Base-by-base conservation (phyloP, 1,140 invertebrate genomes). In the Euura lappo region DNA sequence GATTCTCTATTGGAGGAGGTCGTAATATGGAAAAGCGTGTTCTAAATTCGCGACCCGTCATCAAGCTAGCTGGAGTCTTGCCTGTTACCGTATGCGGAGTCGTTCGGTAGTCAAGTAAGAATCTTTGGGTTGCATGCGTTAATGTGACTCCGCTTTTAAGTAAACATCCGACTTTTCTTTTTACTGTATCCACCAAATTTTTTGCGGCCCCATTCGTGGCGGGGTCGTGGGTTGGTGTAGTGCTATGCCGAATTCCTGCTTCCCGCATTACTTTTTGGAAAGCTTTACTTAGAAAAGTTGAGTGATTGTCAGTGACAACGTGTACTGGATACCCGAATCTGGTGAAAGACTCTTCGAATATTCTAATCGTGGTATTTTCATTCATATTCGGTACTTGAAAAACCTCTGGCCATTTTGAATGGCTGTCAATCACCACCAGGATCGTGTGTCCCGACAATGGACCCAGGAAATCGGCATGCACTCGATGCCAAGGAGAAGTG, bases 401-500 rank as follows among this genome's bases (percentile, higher is more conserved):
- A n/a, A n/a, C n/a, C n/a, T n/a, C n/a, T n/a, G n/a, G n/a, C n/a
- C n/a, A n/a, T n/a, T n/a, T n/a, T n/a, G n/a, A n/a, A n/a, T n/a
- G n/a, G n/a, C n/a, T n/a, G n/a, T n/a, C n/a, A n/a, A n/a, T n/a
- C n/a, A n/a, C n/a, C n/a, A n/a, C n/a, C n/a, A n/a, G n/a, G n/a
- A n/a, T n/a, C n/a, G n/a, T n/a, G n/a, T n/a, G n/a, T n/a, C n/a
- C n/a, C n/a, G n/a, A n/a, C n/a, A n/a, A n/a, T n/a, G n/a, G n/a
- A n/a, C n/a, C n/a, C n/a, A n/a, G n/a, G n/a, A n/a, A n/a, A n/a
- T n/a, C n/a, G n/a, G n/a, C n/a, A n/a, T n/a, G n/a, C n/a, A n/a
- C n/a, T n/a, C 75, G 44, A 83, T 77, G 87, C 87, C 90, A 4
- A 84, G 77, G 86, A 85, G 88, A 2, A 75, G 78, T 44, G 76